A percentile compares a stretch with the other conserved stretches of the same genome.
These are phyloP conservation scores for Silurus lanzhouensis DNA, from an alignment of 2,797 vertebrate genomes.

Conservation along the genomic window DNA sequence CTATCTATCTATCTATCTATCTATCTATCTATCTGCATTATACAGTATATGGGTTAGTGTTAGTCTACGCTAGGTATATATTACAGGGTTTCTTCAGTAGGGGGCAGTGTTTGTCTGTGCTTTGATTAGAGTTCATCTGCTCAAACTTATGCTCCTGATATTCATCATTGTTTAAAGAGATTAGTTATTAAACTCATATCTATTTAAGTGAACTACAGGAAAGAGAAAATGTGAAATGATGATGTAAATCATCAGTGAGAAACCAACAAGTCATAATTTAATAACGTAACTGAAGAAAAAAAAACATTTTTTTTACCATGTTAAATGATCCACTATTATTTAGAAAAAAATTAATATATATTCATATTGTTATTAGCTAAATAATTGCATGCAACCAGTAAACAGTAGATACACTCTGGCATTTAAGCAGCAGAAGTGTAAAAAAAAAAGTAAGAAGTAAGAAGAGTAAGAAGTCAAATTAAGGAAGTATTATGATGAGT, in stretches of 20 bases:
- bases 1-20: conserved; percentile 3
- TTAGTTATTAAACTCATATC: conserved; percentile 32
- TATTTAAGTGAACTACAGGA: conserved; percentile 23
- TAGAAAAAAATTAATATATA: background rate
- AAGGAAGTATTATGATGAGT: background rate
- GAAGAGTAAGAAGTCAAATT: background rate
- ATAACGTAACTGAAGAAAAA: background rate
- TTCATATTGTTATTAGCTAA: background rate
- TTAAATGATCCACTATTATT: background rate
- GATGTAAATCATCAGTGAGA: background rate
- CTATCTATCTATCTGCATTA: too few species aligned
- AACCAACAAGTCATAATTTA: background rate
- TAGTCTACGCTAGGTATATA: background rate
- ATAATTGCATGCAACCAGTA: background rate
- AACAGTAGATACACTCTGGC: background rate
- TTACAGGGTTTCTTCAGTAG: conserved; percentile 43
- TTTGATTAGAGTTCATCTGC: background rate
- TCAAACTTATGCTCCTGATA: conserved; percentile 25
- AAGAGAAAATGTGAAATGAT: conserved; percentile 27
- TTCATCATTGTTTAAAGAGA: conserved; percentile 14
- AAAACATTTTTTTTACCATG: background rate
- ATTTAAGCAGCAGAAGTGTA: background rate
- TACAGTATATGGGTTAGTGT: background rate
- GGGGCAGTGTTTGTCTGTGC: conserved; percentile 55
- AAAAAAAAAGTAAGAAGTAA: background rate